Base-by-base conservation (phyloP, 2,888 invertebrate species). In the Parthenolecanium corni region DNA sequence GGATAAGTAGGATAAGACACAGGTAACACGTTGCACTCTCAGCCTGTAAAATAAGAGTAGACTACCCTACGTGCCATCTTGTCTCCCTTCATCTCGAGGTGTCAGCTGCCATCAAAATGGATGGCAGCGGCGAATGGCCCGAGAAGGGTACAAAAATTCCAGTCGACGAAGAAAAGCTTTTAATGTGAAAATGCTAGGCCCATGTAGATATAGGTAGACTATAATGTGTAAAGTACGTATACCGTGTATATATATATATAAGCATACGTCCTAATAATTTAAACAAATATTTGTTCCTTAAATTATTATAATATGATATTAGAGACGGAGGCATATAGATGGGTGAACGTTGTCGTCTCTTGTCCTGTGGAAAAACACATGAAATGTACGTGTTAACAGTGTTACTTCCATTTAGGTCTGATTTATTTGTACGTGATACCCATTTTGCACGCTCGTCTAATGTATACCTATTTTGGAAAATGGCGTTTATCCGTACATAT, bases 201-300 rank as follows among this genome's bases (percentile, higher is more conserved):
- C 4, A 9, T 31, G 9, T 31, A 31, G 5, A 31, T 31, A 31
- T 31, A 31, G 31, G 31, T 31, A 31, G n/a, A n/a, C n/a, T n/a
- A n/a, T n/a, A n/a, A 38, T 12, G 38, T 12, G 38, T 38, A 38
- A 38, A 11, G 44, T 42, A 42, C 6, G 44, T 16, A 42, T n/a
- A n/a, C n/a, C n/a, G n/a, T n/a, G n/a, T n/a, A n/a, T n/a, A n/a
- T n/a, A n/a, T 5, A 42, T 42, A 14, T 14, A 44, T 46, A 25
- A 44, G 56, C 46, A 46, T 56, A 56, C 44, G 56, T 56, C 56
- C 56, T 56, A 56, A 56, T 56, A 56, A 56, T 56, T 56, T 56
- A 56, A 56, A 56, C 56, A 56, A 56, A 56, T 56, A 56, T 56
- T 56, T 56, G 56, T 25, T 40, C 56, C 56, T 56, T 56, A 56